Percentiles rank a stretch among this genome's conserved stretches.
phyloP scores from a whole-genome alignment of 2,888 invertebrate genomes.

The Coleophora flavipennella region DNA sequence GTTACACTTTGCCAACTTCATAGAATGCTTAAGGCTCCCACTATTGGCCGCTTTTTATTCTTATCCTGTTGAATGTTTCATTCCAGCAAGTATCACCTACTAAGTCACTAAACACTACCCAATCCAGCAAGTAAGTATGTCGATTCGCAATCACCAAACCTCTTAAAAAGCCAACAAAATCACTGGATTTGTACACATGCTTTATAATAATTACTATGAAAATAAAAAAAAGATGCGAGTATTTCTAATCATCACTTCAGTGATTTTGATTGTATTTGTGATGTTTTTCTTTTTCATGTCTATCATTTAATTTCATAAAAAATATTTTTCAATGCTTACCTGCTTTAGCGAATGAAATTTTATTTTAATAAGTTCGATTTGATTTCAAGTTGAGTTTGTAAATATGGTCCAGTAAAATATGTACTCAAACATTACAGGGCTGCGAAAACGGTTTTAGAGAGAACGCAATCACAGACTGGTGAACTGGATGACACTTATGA shows the following conservation, averaged over 20 bases:
- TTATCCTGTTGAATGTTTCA: slow-evolving; percentile 62
- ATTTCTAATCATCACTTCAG: no score
- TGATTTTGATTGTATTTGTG: slow-evolving; percentile 4
- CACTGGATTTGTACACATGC: slow-evolving; percentile 1
- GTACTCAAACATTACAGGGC: slow-evolving; percentile 33
- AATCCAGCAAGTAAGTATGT: slow-evolving; percentile 60
- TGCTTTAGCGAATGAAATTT: slow-evolving; percentile 28
- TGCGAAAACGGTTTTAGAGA: slow-evolving; percentile 76
- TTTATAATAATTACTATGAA: not conserved
- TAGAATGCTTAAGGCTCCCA: slow-evolving; percentile 37
- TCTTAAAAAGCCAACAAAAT: slow-evolving; percentile 2
- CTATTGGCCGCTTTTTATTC: slow-evolving; percentile 49
- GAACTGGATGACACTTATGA: slow-evolving; percentile 75
- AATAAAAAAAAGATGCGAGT: no score
- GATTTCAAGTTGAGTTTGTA: no score
- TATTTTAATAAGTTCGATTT: slow-evolving; percentile 8
- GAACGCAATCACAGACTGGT: slow-evolving; percentile 59
- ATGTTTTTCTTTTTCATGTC: slow-evolving; percentile 14
- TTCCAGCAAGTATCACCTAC: slow-evolving; percentile 70
- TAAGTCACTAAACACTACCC: slow-evolving; percentile 69
- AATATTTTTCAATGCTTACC: slow-evolving; percentile 6
- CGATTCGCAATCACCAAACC: slow-evolving; percentile 20
- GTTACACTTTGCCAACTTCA: slow-evolving; percentile 16
- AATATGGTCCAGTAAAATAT: no score
- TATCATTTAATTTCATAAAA: slow-evolving; percentile 6